Evolutionary conservation across 2,888 invertebrate species (phyloP), one percentile per base, ranked within the genome.

Genomic region (Idaea aversata): DNA sequence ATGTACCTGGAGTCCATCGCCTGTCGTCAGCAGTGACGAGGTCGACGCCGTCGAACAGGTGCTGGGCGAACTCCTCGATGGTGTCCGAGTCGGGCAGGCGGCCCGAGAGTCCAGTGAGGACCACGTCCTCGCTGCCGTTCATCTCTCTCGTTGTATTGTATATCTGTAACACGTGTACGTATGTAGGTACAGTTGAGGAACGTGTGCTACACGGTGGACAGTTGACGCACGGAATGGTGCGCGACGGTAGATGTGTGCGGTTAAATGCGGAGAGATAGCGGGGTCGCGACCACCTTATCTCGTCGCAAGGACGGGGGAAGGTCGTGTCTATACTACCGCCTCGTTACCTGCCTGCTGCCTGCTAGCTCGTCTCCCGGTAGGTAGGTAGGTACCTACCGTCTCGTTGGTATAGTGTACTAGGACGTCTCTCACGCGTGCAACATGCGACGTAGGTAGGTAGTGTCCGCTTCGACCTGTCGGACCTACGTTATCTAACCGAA

Each of bases 21-120:
- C 98, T 94, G 75, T 96, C 97, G 85, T 98, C 98, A 75, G 97
- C 98, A 38, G 98, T 98, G 70, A 99, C 96, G 93, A 99, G 95
- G 86, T 99, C 99, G 61, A 98, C 95, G 65, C 98, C 97, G 70
- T 96, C 96, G 87, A 98, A 96, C 65, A 99, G 95, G 87, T 99
- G 96, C 79, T 97, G 94, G 81, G 96, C 96, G 90, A 99, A 99
- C 92, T 99, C 99, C 76, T 97, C 97, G 81, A 99, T 96, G 88
- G 94, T 96, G 77, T 96, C 95, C 72, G 97, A 97, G 91, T 99
- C 98, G 13, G 99, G 99, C 76, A 99, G 94, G 72, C 99, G 96
- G 66, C 96, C 97, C 65, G 97, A 97, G 77, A 98, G 94, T 25
- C 98, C 98, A 62, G 96, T 94, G 80, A 98, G 96, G 77, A 97